Evolutionary conservation across 2,888 invertebrate genomes (phyloP), one percentile per base, ranked within the genome.

Genomic region (Sisyra terminalis): DNA sequence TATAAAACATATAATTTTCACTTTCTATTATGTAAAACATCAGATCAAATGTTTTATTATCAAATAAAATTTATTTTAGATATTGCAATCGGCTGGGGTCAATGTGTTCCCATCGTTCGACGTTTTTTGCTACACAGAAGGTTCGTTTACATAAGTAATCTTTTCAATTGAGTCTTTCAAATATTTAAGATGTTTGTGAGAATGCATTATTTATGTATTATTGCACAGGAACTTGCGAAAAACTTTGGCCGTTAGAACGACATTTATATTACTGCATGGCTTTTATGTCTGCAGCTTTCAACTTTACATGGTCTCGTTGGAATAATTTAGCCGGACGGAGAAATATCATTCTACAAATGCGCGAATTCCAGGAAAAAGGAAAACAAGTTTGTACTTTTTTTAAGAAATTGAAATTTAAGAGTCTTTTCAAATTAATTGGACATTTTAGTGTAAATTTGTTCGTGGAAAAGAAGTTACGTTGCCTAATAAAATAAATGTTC

Each of bases 41-140:
- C n/a, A n/a, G n/a, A n/a, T n/a, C n/a, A n/a, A n/a, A n/a, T n/a
- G n/a, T 46, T 17, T 11, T 36, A 29, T 46, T 17, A 43, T 44
- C 47, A 47, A n/a, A n/a, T n/a, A n/a, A n/a, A n/a, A 18, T 44
- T 29, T 15, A 44, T 43, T 43, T 29, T 40, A 61, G 63, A 53
- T 59, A 29, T 50, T 63, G 47, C 53, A 52, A 5, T 68, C 69
- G 2, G 75, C 78, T 1, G 84, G 86, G 0, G 76, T 87, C 43
- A 86, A 89, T 53, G 68, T 89, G 45, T 89, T 89, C 55, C 88
- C 89, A 0, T 78, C 78, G 40, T 72, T 73, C 50, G 89, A 89
- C 57, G 78, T 74, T 0, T 75, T 77, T 55, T 74, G 73, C 53
- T 77, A 84, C 55, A 64, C 84, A 1, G 80, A 83, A 53, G 71